Percentiles rank a stretch among this genome's conserved stretches.
phyloP scores from a whole-genome alignment of 2,888 invertebrate species.

The Lycocerus yunnanus region DNA sequence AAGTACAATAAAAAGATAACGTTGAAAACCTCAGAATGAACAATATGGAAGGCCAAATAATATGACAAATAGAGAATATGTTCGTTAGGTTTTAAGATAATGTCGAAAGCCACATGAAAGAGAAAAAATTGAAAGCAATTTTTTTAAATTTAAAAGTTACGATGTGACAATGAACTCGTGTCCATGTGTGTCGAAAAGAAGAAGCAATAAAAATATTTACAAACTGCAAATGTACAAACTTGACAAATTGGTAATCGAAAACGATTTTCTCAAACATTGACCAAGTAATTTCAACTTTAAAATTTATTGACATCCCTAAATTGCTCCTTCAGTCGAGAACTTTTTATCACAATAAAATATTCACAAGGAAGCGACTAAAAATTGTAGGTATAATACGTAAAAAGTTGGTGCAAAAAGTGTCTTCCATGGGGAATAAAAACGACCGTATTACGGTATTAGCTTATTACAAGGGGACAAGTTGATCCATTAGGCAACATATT shows the following conservation, averaged over 20 bases:
- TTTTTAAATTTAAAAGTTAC: too few relatives aligned
- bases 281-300: neutral
- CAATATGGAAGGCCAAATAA: too few relatives aligned
- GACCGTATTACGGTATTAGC: conserved; percentile 22
- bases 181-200: too few relatives aligned
- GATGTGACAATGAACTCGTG: too few relatives aligned
- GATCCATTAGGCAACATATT: conserved; percentile 48
- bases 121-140: too few relatives aligned
- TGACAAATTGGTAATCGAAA: neutral
- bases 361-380: conserved; percentile 1
- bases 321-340: neutral
- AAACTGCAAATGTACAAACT: neutral
- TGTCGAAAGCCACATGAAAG: too few relatives aligned
- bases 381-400: neutral
- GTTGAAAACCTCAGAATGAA: too few relatives aligned
- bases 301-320: neutral
- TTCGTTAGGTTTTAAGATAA: too few relatives aligned
- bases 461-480: conserved; percentile 44
- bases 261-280: neutral
- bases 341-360: conserved; percentile 5
- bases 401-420: conserved; percentile 15
- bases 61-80: too few relatives aligned
- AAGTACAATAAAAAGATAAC: too few relatives aligned
- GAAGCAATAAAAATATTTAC: too few relatives aligned
- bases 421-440: neutral